A percentile compares a stretch with the other conserved stretches of the same genome.
phyloP scores from a whole-genome alignment of 2,113 vertebrate species.

The Dicaeum eximium region DNA sequence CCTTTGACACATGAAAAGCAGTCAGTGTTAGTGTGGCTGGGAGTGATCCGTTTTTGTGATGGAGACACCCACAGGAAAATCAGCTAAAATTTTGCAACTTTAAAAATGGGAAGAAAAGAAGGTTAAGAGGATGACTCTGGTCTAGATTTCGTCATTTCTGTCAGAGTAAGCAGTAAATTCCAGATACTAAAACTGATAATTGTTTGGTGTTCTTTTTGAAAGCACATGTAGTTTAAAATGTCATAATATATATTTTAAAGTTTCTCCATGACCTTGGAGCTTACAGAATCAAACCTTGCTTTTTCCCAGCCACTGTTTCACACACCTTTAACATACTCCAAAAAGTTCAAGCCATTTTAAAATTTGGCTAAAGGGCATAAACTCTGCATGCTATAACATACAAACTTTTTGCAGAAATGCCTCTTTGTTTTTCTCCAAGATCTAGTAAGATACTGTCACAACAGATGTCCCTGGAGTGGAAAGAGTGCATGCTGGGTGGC shows the following conservation, averaged over 20 bases:
- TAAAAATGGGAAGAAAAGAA: not conserved
- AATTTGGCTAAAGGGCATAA: not conserved
- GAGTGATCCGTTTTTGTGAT: not conserved
- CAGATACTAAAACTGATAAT: not conserved
- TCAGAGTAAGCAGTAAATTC: not conserved
- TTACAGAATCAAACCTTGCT: not conserved
- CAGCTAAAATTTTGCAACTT: not conserved
- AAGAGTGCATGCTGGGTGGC: not conserved
- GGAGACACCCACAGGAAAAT: not conserved
- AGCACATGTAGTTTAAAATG: not conserved
- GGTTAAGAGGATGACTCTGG: not conserved
- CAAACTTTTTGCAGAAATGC: not conserved
- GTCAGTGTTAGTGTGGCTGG: not conserved
- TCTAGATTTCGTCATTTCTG: not conserved
- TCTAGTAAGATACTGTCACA: not conserved
- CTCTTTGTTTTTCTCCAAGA: not conserved
- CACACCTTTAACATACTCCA: not conserved
- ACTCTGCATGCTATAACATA: rapidly evolving
- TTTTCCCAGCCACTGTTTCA: not conserved
- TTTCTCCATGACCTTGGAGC: not conserved
- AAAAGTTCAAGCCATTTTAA: not conserved
- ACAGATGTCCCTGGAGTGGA: not conserved
- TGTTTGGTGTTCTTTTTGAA: not conserved
- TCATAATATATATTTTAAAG: not conserved
- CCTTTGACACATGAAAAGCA: not conserved